phyloP scores from a whole-genome alignment of 1,140 invertebrate genomes.

The Cydia pomonella region DNA sequence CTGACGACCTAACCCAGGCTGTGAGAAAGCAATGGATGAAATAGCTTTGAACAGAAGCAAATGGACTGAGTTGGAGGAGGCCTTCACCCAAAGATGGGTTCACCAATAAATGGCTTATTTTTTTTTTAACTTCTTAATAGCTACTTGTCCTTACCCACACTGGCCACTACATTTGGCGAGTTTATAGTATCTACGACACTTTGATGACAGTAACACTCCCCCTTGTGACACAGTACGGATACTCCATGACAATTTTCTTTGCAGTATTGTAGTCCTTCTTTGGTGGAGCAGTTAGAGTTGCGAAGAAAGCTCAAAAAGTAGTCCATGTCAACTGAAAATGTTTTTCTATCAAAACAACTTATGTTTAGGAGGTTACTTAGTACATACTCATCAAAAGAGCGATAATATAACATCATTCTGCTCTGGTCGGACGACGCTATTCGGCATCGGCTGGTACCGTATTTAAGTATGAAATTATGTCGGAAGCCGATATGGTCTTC shows the following conservation, averaged over 20 bases:
- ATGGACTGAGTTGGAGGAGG: too few species aligned
- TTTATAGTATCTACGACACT: not conserved
- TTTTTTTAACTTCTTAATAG: not conserved
- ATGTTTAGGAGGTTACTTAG: too few species aligned
- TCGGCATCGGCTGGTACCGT: too few species aligned
- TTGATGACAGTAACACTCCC: slow-evolving; percentile 1
- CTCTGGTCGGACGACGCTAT: too few species aligned
- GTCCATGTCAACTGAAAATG: slow-evolving; percentile 14
- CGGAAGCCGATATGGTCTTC: too few species aligned
- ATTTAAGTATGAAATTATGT: too few species aligned
- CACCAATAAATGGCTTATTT: too few species aligned
- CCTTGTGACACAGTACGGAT: not conserved
- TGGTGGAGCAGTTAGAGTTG: not conserved
- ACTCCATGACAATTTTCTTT: not conserved
- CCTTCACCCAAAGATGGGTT: too few species aligned
- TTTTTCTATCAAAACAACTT: not conserved
- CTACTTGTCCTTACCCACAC: not conserved
- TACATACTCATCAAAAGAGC: not conserved
- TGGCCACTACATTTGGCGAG: not conserved
- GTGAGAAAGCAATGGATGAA: too few species aligned
- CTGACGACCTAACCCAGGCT: too few species aligned
- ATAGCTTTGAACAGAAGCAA: too few species aligned
- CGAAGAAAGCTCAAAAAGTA: slow-evolving; percentile 7
- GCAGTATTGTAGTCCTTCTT: not conserved
- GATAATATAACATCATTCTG: too few species aligned